Evolutionary conservation across 2,888 invertebrate species (phyloP), one percentile per base, ranked within the genome.

Genomic region (Geophilus truncorum): DNA sequence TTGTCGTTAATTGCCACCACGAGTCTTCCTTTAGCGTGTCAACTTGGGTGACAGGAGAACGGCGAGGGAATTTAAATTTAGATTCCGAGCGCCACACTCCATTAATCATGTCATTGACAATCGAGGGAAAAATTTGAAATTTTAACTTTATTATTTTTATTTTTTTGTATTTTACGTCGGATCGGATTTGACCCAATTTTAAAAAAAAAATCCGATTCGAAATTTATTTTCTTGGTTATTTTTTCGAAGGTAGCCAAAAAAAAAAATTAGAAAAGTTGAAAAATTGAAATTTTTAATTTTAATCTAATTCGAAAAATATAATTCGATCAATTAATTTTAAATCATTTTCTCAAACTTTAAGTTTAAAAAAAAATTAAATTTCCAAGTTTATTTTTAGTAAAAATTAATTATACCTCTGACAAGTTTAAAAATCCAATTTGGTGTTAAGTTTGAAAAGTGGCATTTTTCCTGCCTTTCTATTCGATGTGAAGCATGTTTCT

Each of bases 1-100:
- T 77, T 77, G 77, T 36, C 77, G 77, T 36, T 77, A 77, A 77
- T 77, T 77, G 77, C 77, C 77, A 77, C 77, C 34, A 36, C 32
- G 77, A 36, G 34, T 32, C 70, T 25, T 70, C 34, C 32, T 77
- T 32, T 21, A 36, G 32, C 77, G 77, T 77, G 77, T 77, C 77
- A 77, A 3, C n/a, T 77, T 34, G 3, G 34, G 32, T 36, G 32
- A 32, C 34, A 32, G 77, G 77, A 34, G 32, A 77, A 77, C 77
- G 18, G 18, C 30, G 3, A 1, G 10, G 7, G 77, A 77, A 36
- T 32, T 36, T 77, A 77, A 77, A 77, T 77, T 77, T 77, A 77
- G 36, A 77, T 77, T 77, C 77, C 36, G 2, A 7, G 51, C 34
- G 21, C 21, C 28, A 32, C 32, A 62, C 77, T 77, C 77, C 77